Percentiles rank a stretch among this genome's conserved stretches.
phyloP scores from a whole-genome alignment of 2,888 invertebrate species.

The Furcula furcula region DNA sequence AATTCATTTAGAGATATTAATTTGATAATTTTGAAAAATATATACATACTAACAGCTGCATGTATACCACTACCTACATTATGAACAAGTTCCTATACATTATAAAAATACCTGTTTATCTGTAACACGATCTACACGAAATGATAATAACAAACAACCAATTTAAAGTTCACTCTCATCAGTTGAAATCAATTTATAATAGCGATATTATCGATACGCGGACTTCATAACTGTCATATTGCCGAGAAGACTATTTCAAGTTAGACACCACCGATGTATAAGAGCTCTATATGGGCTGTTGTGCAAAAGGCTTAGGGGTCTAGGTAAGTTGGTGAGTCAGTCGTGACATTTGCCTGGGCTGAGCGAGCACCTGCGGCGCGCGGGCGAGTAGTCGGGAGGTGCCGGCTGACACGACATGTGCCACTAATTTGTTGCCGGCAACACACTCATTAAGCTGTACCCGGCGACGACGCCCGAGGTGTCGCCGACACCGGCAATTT shows the following conservation, averaged over 20 bases:
- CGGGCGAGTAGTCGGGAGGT: constrained; percentile 47
- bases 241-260: constrained; percentile 20
- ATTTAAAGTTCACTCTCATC: constrained; percentile 31
- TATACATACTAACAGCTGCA: constrained; percentile 5
- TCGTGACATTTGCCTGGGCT: constrained; percentile 59
- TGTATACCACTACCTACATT: constrained; percentile 1
- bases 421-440: constrained; percentile 73
- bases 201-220: constrained; percentile 31
- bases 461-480: constrained; percentile 69
- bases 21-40: neutral
- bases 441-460: constrained; percentile 67
- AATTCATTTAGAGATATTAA: too few relatives aligned
- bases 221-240: constrained; percentile 42
- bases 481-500: constrained; percentile 68
- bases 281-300: constrained; percentile 8
- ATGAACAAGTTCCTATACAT: neutral
- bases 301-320: neutral
- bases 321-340: constrained; percentile 14
- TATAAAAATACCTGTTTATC: constrained; percentile 7
- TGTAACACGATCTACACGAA: constrained; percentile 21
- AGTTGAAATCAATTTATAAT: constrained; percentile 40
- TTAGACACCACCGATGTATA: constrained; percentile 20
- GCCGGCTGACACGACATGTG: constrained; percentile 79
- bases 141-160: constrained; percentile 26
- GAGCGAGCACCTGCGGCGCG: constrained; percentile 59